Base-by-base conservation (phyloP, 2,888 invertebrate genomes). In the Leucoma salicis region DNA sequence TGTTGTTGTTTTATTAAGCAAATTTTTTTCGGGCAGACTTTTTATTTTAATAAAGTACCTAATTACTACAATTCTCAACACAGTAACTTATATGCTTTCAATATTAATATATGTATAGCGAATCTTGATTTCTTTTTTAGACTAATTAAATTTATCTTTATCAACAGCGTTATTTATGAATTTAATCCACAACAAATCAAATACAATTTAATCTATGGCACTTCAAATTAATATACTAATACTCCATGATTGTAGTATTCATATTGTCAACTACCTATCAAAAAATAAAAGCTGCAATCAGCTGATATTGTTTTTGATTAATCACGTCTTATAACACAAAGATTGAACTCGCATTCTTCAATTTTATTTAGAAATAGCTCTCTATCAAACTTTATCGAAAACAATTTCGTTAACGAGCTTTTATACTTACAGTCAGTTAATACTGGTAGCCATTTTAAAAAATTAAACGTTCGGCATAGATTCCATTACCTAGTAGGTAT, bases 351-450 rank as follows among this genome's bases (percentile, higher is more conserved):
- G 36, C 57, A 63, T 65, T 69, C 63, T 57, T 52, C 32, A 55
- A 55, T 53, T 29, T 56, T 66, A 65, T 63, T 65, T 63, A 52
- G 55, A 66, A 69, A 64, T n/a, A 10, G 1, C 13, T 6, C 62
- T 63, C 57, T 41, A 62, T 55, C 42, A 59, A 40, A 66, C 57
- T 69, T 74, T 70, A 74, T 66, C 56, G 68, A 74, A 74, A 79
- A 78, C 74, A 72, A 79, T 79, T 80, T 72, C 53, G 66, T 63
- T 78, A 81, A 78, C 78, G 72, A 78, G 70, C 65, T 64, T 71
- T 72, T 69, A 72, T 76, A 70, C 66, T 61, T 41, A 39, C 63
- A 53, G 46, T 54, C 57, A 46, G 63, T 67, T 70, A 78, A 80
- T 73, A 77, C 81, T 70, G 66, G 81, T 81, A 81, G 80, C 78